Conservation (phyloP, 2,113 vertebrate species). For the Onychostruthus taczanowskii region DNA sequence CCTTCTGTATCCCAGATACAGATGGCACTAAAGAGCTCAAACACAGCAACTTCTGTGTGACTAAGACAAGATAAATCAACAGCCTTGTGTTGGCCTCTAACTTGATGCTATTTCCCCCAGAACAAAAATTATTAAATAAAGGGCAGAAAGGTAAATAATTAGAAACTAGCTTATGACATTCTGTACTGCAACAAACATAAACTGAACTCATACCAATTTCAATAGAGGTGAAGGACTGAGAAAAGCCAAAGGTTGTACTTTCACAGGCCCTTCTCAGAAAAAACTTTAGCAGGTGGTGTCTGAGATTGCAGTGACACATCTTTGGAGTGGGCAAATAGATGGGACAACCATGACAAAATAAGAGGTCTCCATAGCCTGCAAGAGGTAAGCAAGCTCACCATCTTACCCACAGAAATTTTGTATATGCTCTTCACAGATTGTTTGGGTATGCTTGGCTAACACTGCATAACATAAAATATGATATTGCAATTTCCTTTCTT, state of each 20-base stretch:
- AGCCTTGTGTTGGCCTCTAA: neutral
- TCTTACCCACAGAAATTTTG: neutral
- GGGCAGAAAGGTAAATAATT: neutral
- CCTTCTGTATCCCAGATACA: neutral
- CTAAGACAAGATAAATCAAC: neutral
- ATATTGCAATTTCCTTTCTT: neutral
- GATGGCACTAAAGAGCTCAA: neutral
- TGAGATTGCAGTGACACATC: neutral
- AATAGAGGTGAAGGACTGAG: neutral
- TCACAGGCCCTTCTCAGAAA: neutral
- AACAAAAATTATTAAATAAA: neutral
- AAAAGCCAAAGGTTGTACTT: neutral
- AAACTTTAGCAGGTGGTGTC: neutral
- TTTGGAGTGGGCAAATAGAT: neutral
- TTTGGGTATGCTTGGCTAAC: neutral
- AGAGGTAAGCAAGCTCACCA: neutral
- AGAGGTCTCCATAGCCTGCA: rapidly evolving
- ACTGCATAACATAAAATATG: neutral
- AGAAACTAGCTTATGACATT: neutral
- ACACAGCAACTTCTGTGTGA: neutral
- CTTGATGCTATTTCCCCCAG: neutral
- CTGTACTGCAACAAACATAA: neutral
- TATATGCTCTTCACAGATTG: neutral
- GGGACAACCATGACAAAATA: neutral
- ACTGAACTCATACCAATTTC: neutral